Conservation (phyloP, 2,888 invertebrate species). For the Himalopsyche tibetana region DNA sequence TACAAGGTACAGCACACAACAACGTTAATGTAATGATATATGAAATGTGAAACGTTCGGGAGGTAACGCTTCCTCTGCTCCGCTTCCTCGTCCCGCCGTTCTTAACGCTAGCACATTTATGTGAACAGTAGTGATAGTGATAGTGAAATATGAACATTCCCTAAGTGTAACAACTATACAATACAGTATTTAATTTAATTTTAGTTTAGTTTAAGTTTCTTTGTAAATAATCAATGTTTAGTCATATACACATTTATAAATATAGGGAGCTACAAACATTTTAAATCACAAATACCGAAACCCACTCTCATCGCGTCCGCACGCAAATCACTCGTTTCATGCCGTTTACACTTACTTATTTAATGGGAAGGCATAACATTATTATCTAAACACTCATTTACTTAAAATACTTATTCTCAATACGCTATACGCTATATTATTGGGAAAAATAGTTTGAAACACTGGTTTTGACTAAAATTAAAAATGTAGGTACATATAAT, state of each 20-base stretch:
- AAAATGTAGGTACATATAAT: constrained; percentile 58
- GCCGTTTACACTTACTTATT: constrained; percentile 52
- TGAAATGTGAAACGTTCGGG: constrained; percentile 58
- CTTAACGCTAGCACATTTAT: constrained; percentile 54
- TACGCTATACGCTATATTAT: constrained; percentile 58
- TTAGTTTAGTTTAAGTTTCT: constrained; percentile 52
- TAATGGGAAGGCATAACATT: constrained; percentile 65
- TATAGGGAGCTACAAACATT: constrained; percentile 65
- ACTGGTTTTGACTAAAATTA: constrained; percentile 64
- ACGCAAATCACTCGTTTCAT: constrained; percentile 53
- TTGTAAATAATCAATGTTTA: constrained; percentile 65
- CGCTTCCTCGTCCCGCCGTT: constrained; percentile 27
- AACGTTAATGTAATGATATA: constrained; percentile 63
- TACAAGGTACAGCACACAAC: constrained; percentile 66
- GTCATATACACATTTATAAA: constrained; percentile 65
- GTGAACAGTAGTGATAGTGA: constrained; percentile 61
- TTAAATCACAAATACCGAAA: constrained; percentile 65
- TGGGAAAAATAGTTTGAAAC: constrained; percentile 63
- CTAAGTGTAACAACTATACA: constrained; percentile 64
- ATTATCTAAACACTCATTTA: constrained; percentile 63
- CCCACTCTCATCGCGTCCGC: constrained; percentile 53
- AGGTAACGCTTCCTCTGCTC: constrained; percentile 50
- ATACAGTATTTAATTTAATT: constrained; percentile 47
- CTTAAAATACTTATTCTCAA: constrained; percentile 56
- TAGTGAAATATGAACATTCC: constrained; percentile 54